Percentiles rank a stretch among this genome's conserved stretches.
Evolutionary conservation across 2,797 vertebrate species (phyloP).

Genomic region (Chelmon rostratus): DNA sequence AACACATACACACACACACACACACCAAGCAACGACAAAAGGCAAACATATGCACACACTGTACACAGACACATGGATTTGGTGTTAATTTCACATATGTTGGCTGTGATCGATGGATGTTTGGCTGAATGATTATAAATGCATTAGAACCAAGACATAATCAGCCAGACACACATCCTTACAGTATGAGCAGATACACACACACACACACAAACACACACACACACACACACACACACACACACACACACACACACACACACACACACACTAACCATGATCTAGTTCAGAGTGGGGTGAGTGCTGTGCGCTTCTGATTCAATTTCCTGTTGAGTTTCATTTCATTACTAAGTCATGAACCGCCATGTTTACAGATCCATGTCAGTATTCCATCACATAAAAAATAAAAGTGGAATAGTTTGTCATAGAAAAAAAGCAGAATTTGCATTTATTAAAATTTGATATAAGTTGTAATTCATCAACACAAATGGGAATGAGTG

Average conservation of each 20-base stretch:
- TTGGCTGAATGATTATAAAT: constrained; percentile 81
- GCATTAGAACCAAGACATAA: constrained; percentile 70
- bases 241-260: not conserved
- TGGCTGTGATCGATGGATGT: constrained; percentile 79
- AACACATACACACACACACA: constrained; percentile 4
- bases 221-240: constrained; percentile 17
- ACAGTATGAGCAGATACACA: constrained; percentile 21
- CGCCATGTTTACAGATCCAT: constrained; percentile 63
- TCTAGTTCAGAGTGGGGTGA: constrained; percentile 55
- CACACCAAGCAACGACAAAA: too few species aligned
- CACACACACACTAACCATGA: constrained; percentile 61
- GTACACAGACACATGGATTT: constrained; percentile 2
- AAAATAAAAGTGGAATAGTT: constrained; percentile 18
- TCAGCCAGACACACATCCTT: constrained; percentile 43
- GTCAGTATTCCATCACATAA: constrained; percentile 21
- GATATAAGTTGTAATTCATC: constrained; percentile 26
- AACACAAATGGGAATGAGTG: constrained; percentile 16
- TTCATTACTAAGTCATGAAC: constrained; percentile 76
- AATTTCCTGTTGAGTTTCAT: constrained; percentile 75
- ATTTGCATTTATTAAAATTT: constrained; percentile 31
- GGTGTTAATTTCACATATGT: constrained; percentile 73
- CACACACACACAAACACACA: constrained; percentile 28
- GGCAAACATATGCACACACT: not conserved
- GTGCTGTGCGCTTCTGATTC: constrained; percentile 63
- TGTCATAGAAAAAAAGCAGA: constrained; percentile 23